Evolutionary conservation across 92 coral and sea anemone species (phyloP).

Genomic region (Epizoanthus scotinus): DNA sequence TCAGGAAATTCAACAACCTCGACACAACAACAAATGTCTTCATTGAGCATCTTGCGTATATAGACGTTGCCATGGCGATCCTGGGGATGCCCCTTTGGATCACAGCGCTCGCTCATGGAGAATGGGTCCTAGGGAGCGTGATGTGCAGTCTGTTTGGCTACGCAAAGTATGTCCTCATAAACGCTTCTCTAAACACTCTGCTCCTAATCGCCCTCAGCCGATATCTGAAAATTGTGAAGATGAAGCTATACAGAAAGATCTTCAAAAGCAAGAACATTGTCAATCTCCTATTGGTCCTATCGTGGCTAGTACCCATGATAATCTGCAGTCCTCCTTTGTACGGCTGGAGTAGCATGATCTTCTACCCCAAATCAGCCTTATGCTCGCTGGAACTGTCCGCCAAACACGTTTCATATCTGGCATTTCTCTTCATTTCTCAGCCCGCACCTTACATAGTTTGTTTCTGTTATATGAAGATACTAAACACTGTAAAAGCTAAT

Average conservation of each 20-base stretch:
- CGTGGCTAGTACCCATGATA: constrained; percentile 52
- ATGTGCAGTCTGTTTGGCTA: constrained; percentile 50
- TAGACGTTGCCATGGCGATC: constrained; percentile 45
- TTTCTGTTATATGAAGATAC: constrained; percentile 55
- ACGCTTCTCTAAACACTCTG: constrained; percentile 53
- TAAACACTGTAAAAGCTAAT: constrained; percentile 44
- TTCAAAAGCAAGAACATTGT: constrained; percentile 32
- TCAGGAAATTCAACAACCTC: constrained; percentile 39
- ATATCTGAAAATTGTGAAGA: constrained; percentile 61
- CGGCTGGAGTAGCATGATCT: constrained; percentile 55
- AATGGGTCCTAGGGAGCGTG: constrained; percentile 48
- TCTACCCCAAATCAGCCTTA: constrained; percentile 41
- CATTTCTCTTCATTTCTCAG: constrained; percentile 42
- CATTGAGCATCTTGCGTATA: constrained; percentile 51
- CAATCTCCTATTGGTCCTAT: constrained; percentile 15
- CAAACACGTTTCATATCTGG: constrained; percentile 34
- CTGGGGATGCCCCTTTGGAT: constrained; percentile 63
- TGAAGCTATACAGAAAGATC: constrained; percentile 44
- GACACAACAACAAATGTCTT: constrained; percentile 44
- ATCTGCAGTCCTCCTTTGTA: constrained; percentile 52
- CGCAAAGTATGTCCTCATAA: constrained; percentile 44
- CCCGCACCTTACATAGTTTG: constrained; percentile 66
- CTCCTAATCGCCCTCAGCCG: constrained; percentile 55
- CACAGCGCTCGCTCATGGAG: constrained; percentile 43
- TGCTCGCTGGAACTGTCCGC: constrained; percentile 54